Conservation (phyloP, 2,888 invertebrate genomes). For the Junonia oenone region DNA sequence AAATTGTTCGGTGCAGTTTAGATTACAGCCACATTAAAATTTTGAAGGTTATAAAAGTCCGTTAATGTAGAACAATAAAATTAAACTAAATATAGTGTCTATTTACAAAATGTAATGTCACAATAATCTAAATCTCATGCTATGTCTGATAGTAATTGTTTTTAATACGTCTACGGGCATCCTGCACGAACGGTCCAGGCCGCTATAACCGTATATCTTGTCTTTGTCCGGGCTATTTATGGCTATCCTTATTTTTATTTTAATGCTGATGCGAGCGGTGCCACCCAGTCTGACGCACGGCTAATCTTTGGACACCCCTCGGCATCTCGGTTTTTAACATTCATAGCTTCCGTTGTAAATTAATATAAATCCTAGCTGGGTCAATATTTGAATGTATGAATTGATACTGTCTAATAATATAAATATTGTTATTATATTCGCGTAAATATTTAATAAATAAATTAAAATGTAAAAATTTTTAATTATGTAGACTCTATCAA, state of each 20-base stretch:
- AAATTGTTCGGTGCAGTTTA: no score
- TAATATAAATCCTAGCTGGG: not conserved
- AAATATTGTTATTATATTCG: no score
- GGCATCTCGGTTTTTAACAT: not conserved
- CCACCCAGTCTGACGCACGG: constrained; percentile 63
- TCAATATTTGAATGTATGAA: no score
- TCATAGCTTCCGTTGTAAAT: not conserved
- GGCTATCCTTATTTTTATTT: constrained; percentile 77
- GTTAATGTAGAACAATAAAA: no score
- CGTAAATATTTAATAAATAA: no score
- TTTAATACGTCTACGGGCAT: constrained; percentile 32
- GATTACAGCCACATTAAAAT: no score
- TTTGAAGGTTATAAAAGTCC: no score
- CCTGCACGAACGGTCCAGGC: constrained; percentile 47
- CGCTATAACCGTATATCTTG: constrained; percentile 77
- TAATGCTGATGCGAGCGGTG: constrained; percentile 77
- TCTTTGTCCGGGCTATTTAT: constrained; percentile 73
- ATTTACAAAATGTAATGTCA: not conserved
- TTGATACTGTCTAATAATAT: no score
- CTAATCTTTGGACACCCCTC: constrained; percentile 52
- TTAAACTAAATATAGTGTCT: no score
- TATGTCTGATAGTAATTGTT: constrained; percentile 34
- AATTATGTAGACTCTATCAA: no score
- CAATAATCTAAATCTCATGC: constrained; percentile 13
- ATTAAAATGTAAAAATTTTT: no score